Base-by-base conservation (phyloP, 2,113 vertebrate species). In the Lucifuga dentata region DNA sequence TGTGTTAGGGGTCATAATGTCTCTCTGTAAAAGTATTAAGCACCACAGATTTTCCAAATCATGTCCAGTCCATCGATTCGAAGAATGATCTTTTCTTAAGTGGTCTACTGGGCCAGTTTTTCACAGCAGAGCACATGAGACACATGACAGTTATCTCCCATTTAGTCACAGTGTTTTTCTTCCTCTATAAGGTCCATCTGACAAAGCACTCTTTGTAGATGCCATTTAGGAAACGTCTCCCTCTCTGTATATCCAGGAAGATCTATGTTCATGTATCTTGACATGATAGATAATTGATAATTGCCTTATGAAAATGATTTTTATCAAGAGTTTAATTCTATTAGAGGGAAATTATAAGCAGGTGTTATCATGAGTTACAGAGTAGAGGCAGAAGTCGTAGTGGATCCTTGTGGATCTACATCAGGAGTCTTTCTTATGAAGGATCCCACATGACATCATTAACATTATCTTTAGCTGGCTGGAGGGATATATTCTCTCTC, bases 401-500 rank as follows among this genome's bases (percentile, higher is more conserved):
- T 72, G 57, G 33, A 80, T 87, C 82, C 78, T 87, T 39, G 16
- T 61, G 84, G 86, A 86, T 81, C 58, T 29, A 59, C 52, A 81
- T 83, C 66, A 48, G 66, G 62, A 80, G 51, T 72, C 80, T 75
- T 65, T 71, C 49, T 65, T 57, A 69, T 66, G 24, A 29, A 51
- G 50, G 73, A 85, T 90, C 88, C 88, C 90, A 89, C 12, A 71
- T 84, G 88, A 89, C 83, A 76, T 92, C 84, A 89, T 90, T 90
- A 91, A 76, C 64, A 88, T 88, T 87, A 90, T 87, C 86, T 83
- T 60, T 32, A 26, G 55, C 61, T 78, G 73, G 66, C 72, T 83
- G 32, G 33, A 68, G 80, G 80, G 85, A 81, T 64, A 73, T 35
- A 80, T 66, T 75, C 65, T 43, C 51, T 41, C 55, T 73, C 45